These are phyloP conservation scores for Carabus problematicus DNA, from an alignment of 2,888 invertebrate species.

Conservation along the genomic window DNA sequence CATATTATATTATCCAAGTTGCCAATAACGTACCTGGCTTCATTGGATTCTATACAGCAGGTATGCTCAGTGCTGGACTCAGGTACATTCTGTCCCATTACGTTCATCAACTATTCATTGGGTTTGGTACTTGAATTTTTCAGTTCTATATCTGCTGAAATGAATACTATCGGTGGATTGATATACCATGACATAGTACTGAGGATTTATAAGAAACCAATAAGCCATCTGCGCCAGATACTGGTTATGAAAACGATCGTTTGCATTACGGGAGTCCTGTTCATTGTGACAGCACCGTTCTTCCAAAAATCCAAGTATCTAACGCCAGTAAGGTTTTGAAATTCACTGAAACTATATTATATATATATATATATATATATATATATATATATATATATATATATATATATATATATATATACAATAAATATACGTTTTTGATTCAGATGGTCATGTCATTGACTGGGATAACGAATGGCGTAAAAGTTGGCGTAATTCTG, in stretches of 20 bases:
- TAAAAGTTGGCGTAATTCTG: conserved; percentile 16
- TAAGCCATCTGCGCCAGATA: neutral
- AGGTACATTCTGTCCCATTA: conserved; percentile 2
- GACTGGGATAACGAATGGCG: neutral
- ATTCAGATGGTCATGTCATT: conserved; percentile 8
- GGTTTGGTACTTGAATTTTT: neutral
- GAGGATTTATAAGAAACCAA: conserved; percentile 10
- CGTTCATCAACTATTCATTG: no score
- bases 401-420: neutral
- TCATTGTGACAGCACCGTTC: conserved; percentile 5
- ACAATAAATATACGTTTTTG: neutral
- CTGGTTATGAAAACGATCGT: conserved; percentile 11
- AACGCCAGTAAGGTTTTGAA: neutral
- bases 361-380: neutral
- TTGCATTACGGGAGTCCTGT: neutral
- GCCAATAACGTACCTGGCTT: neutral
- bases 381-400: neutral
- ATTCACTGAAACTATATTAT: no score
- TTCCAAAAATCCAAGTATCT: conserved; percentile 9
- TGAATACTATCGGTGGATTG: conserved; percentile 13
- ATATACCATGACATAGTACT: conserved; percentile 13
- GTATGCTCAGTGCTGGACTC: conserved; percentile 18
- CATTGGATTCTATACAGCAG: conserved; percentile 7
- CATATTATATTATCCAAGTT: conserved; percentile 2
- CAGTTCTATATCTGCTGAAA: conserved; percentile 17